A percentile compares a stretch with the other conserved stretches of the same genome.
phyloP scores from a whole-genome alignment of 2,888 invertebrate genomes.

The Netelia melanura region DNA sequence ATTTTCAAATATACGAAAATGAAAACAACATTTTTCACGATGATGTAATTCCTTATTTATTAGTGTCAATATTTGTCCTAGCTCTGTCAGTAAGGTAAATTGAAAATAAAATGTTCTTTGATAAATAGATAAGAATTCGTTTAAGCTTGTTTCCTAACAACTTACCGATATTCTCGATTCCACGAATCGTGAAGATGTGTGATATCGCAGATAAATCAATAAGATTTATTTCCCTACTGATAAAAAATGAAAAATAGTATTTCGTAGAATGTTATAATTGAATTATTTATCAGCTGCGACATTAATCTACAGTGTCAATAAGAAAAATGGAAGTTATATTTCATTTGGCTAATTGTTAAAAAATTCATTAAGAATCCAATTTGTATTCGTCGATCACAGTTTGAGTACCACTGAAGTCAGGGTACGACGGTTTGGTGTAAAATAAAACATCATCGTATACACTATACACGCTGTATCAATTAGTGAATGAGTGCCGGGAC shows the following conservation, averaged over 20 bases:
- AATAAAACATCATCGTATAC: conserved; percentile 76
- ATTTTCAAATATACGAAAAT: too few relatives aligned
- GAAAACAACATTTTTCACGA: too few relatives aligned
- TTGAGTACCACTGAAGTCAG: conserved; percentile 76
- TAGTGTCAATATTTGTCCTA: too few relatives aligned
- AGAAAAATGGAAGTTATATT: not conserved
- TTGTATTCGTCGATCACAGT: conserved; percentile 59
- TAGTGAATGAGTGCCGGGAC: conserved; percentile 82
- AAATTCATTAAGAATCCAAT: not conserved
- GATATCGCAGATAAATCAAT: not conserved
- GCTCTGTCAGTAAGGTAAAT: too few relatives aligned
- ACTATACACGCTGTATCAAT: conserved; percentile 80
- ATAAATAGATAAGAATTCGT: not conserved
- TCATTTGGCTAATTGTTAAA: not conserved
- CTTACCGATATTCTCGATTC: not conserved
- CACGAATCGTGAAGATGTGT: conserved; percentile 4
- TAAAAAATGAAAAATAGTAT: not conserved
- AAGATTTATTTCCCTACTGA: not conserved
- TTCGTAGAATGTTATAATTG: too few relatives aligned
- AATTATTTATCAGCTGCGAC: not conserved
- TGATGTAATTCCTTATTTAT: too few relatives aligned
- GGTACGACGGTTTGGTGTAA: conserved; percentile 72
- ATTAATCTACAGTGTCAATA: not conserved
- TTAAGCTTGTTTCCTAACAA: not conserved
- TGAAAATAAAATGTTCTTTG: too few relatives aligned